Evolutionary conservation across 2,113 vertebrate genomes (phyloP), one percentile per base, ranked within the genome.

Genomic region (Platysternon megacephalum): DNA sequence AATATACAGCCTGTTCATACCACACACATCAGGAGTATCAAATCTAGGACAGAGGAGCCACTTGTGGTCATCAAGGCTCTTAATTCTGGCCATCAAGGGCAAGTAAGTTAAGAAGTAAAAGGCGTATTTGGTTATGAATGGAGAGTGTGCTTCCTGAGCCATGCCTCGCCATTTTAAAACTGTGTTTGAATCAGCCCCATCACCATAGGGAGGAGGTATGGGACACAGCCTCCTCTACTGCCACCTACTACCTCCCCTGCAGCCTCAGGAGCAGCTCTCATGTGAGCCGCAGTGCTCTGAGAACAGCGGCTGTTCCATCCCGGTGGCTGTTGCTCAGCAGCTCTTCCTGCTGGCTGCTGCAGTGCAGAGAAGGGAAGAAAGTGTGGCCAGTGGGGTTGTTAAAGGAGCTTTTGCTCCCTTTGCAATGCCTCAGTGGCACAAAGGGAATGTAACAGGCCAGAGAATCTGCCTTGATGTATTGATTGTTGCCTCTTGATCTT

Each of bases 361-460:
- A 22, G 26, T 76, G 39, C 72, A 44, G 39, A 44, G 14, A 44
- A 26, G 5, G 22, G 72, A 44, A 26, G 72, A 74, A 74, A 76
- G 6, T 39, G 5, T 76, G 24, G 72, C n/a, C 68, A 24, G 68
- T 6, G 22, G n/a, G 68, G 39, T 44, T 39, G 13, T 61, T 55
- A 10, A 6, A 44, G 16, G 22, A 80, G 35, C 1, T 2, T 13
- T 46, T 81, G 29, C 39, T 65, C 3, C 22, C 48, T 12, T 51
- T 82, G 24, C 81, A 42, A 28, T 82, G n/a, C 26, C 26, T 42
- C 28, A 1, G 22, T 93, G 17, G 6, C 24, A 76, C 72, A 93
- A 78, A 2, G 13, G 82, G 53, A 51, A 17, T 68, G 5, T 39
- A 14, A 78, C 14, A n/a, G 44, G 32, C 0, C 0, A 82, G 24